Base-by-base conservation (phyloP, 2,113 vertebrate species). In the Esox niger region DNA sequence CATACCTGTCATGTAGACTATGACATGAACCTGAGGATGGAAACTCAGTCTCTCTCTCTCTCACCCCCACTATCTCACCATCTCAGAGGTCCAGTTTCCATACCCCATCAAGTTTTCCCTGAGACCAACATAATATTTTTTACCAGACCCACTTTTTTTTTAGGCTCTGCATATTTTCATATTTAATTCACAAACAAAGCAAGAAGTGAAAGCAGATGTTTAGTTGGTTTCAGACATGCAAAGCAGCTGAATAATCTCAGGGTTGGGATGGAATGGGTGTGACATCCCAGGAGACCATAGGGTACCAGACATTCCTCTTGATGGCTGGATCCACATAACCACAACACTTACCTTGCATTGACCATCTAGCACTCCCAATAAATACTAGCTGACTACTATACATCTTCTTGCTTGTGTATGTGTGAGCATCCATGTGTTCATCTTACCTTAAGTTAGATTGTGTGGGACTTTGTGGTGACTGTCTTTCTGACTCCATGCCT, bases 181-280 rank as follows among this genome's bases (percentile, higher is more conserved):
- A 0, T 88, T 54, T 82, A 88, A 88, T 85, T 8, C 43, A 35
- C 57, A 63, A 38, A 46, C 61, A 78, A 82, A 81, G 86, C 81
- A 85, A 71, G 76, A 88, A 87, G 74, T 57, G 75, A 79, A 86
- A 88, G 81, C 90, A 92, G 86, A 92, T 91, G 90, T 86, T 58
- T 85, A 79, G 69, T 73, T 88, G 82, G 73, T 84, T 84, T 85
- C 84, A 91, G 72, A 87, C 80, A 88, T 91, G 81, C 88, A 88
- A 90, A 91, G 86, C 91, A 93, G 85, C 90, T 91, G 90, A 90
- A 87, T 86, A 89, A 93, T 91, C 90, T 88, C 89, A 84, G 79
- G n/a, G n/a, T n/a, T n/a, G 9, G 32, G 11, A 65, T 38, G 75
- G 75, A 80, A 88, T 84, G 82, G 82, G 80, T 67, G 43, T 71